Conservation (phyloP, 2,888 invertebrate species). For the Chloroclystis v-ata region DNA sequence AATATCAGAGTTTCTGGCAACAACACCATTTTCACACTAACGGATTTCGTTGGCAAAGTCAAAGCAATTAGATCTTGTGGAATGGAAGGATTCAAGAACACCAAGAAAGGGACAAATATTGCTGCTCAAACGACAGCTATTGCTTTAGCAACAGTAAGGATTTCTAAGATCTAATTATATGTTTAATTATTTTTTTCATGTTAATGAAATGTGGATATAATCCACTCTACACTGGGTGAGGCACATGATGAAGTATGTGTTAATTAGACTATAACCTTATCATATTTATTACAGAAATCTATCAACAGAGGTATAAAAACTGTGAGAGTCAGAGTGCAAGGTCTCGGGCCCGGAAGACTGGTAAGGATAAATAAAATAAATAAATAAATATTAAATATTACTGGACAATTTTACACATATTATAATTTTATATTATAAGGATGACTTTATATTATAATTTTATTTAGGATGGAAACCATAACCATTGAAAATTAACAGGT, state of each 20-base stretch:
- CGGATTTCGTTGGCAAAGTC: conserved; percentile 82
- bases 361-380: too few species aligned
- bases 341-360: conserved; percentile 93
- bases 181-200: too few species aligned
- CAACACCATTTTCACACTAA: conserved; percentile 90
- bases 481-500: too few species aligned
- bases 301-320: conserved; percentile 84
- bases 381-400: too few species aligned
- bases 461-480: too few species aligned
- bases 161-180: too few species aligned
- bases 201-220: too few species aligned
- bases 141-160: conserved; percentile 82
- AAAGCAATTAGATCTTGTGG: conserved; percentile 87
- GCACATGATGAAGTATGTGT: too few species aligned
- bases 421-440: neutral
- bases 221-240: too few species aligned
- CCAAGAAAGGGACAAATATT: conserved; percentile 96
- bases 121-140: conserved; percentile 97
- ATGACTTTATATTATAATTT: neutral
- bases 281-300: conserved; percentile 85
- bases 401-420: too few species aligned
- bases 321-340: conserved; percentile 86
- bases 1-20: conserved; percentile 90
- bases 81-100: conserved; percentile 95
- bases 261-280: too few species aligned